Base-by-base conservation (phyloP, 2,888 invertebrate species). In the Ochropleura leucogaster region DNA sequence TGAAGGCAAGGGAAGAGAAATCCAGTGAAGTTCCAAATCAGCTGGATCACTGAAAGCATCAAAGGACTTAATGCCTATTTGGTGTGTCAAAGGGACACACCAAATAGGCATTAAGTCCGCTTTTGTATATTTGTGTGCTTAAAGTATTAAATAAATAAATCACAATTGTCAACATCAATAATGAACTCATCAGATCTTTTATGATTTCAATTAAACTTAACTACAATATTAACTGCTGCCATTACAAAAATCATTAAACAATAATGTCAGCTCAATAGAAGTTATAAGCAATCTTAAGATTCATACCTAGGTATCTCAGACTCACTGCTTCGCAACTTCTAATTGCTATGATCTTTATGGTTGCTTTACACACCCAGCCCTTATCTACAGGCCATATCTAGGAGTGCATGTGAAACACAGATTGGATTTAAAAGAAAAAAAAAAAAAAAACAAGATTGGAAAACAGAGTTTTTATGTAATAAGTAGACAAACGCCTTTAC, bases 341-440 rank as follows among this genome's bases (percentile, higher is more conserved):
- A 80, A 67, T 80, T 79, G 55, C 65, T 49, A 60, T 68, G 74
- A 68, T 80, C 68, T 77, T 77, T 74, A 67, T 67, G 67, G 63
- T 60, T 59, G 42, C 20, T 44, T 12, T 16, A 60, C 49, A 74
- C 68, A 60, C 59, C 60, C 53, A 74, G 47, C 18, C 3, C 16
- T 55, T 20, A 80, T 68, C 47, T 55, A 8, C 7, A 68, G 53
- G 16, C 18, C 5, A 44, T 12, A 68, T 78, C 53, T 9, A 51
- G 14, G n/a, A 47, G 67, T 59, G n/a, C 51, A 44, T 57, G 55
- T 14, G 4, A 64, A 30, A 57, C 7, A 30, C 9, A 55, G 6
- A 46, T 16, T 30, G 18, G 47, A 40, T 40, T 47, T 4, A 47
- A 71, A 57, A 70, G n/a, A n/a, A 46, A 20, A 8, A n/a, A n/a